Evolutionary conservation across 1,140 invertebrate species (phyloP).

Genomic region (Caenorhabditis remanei): DNA sequence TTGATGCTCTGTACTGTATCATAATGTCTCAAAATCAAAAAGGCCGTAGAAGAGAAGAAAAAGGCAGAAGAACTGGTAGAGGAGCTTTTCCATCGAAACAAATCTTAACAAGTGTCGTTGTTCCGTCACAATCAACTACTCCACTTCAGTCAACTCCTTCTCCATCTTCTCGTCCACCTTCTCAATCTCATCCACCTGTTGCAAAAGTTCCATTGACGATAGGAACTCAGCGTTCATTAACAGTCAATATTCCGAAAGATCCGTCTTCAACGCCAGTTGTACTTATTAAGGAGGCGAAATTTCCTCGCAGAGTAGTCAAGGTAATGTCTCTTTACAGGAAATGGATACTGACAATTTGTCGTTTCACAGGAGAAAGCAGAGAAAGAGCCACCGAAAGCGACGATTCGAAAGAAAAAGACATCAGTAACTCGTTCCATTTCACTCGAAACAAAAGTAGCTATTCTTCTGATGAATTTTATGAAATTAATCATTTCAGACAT

Average conservation of each 20-base stretch:
- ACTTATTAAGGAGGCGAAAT: neutral
- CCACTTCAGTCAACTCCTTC: neutral
- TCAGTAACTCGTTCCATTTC: neutral
- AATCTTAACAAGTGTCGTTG: neutral
- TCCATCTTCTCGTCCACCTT: neutral
- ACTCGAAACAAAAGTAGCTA: neutral
- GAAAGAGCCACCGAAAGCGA: neutral
- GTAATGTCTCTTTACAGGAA: neutral
- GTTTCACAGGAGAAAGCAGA: neutral
- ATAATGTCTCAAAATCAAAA: too few relatives aligned
- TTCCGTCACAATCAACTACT: neutral
- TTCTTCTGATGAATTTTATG: too few relatives aligned
- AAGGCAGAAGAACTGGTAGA: neutral
- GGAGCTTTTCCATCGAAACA: neutral
- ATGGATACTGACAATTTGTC: too few relatives aligned
- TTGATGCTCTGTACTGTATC: too few relatives aligned
- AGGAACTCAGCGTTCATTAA: neutral
- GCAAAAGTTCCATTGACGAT: neutral
- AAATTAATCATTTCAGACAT: neutral
- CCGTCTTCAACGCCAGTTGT: neutral
- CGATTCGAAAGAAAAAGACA: conserved; percentile 6
- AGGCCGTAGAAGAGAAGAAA: neutral
- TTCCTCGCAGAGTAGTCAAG: neutral
- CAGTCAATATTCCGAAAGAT: neutral
- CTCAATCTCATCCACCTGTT: neutral